Percentiles rank a stretch among this genome's conserved stretches.
Evolutionary conservation across 2,888 invertebrate species (phyloP).

Genomic region (Pandemis corylana): DNA sequence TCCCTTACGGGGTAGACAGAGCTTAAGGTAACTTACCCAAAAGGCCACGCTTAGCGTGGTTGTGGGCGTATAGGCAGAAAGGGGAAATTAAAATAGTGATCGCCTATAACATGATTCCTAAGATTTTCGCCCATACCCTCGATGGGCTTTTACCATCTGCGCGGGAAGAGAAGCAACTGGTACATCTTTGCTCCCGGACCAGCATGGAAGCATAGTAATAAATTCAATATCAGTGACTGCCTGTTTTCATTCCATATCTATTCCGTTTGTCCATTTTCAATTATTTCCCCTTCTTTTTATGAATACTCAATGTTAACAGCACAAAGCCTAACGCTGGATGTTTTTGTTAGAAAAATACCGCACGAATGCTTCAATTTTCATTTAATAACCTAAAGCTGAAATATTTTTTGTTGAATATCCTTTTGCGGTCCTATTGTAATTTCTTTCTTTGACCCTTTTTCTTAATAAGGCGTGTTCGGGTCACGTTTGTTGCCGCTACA

Average conservation of each 20-base stretch:
- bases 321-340: not conserved
- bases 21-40: too few relatives aligned
- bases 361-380: slow-evolving; percentile 9
- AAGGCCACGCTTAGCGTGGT: too few relatives aligned
- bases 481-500: not conserved
- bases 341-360: slow-evolving; percentile 6
- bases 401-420: slow-evolving; percentile 1
- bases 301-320: slow-evolving; percentile 1
- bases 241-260: not conserved
- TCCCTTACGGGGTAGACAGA: too few relatives aligned
- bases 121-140: too few relatives aligned
- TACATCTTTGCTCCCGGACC: too few relatives aligned
- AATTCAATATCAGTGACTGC: not conserved
- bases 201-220: too few relatives aligned
- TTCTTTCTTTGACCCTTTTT: slow-evolving; percentile 14
- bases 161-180: too few relatives aligned
- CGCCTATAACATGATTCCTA: too few relatives aligned
- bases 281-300: not conserved
- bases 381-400: slow-evolving; percentile 7
- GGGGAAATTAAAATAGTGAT: too few relatives aligned
- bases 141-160: too few relatives aligned
- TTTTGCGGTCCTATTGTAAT: slow-evolving; percentile 7
- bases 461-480: slow-evolving; percentile 4
- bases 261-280: not conserved
- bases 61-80: too few relatives aligned